Base-by-base conservation (phyloP, 2,888 invertebrate species). In the Sphaerophoria rueppellii region DNA sequence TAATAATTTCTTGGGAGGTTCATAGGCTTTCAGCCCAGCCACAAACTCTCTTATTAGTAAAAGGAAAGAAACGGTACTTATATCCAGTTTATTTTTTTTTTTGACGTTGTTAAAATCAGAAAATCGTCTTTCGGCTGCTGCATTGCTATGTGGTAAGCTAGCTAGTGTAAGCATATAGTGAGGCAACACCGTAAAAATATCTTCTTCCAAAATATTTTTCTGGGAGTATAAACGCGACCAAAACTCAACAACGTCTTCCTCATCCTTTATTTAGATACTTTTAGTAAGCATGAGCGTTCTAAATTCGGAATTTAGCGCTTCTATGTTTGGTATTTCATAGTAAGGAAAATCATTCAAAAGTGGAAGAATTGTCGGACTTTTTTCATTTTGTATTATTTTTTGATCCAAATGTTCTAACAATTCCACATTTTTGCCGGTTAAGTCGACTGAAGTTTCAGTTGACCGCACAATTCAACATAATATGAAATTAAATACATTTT, bases 131-230 rank as follows among this genome's bases (percentile, higher is more conserved):
- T 71, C 50, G 35, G 50, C 37, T 37, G 50, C 58, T 52, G 37
- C 50, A 54, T 50, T 71, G n/a, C 58, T 50, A 50, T 37, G 58
- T 14, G 58, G 58, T 50, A 71, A 37, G 24, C 40, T 46, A 55
- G 54, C 54, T 34, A 48, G 32, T 32, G 40, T 63, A 32, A 63
- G 46, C 48, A 54, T 67, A 67, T 32, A 50, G 35, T 34, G 35
- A 11, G 58, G 48, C 58, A 50, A 37, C 58, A 50, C 48, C 50
- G 9, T 58, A 70, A 70, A 46, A 34, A 70, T 71, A 71, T 58
- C 16, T 48, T 71, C 58, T 37, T 35, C 71, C 52, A 58, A 58
- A 6, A 60, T 60, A 46, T 70, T 70, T 55, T 70, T 70, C 46
- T 57, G 43, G 46, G 70, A 57, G 37, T 46, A 16, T 54, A 72